Conservation (phyloP, 2,888 invertebrate genomes). For the Tholera decimalis region DNA sequence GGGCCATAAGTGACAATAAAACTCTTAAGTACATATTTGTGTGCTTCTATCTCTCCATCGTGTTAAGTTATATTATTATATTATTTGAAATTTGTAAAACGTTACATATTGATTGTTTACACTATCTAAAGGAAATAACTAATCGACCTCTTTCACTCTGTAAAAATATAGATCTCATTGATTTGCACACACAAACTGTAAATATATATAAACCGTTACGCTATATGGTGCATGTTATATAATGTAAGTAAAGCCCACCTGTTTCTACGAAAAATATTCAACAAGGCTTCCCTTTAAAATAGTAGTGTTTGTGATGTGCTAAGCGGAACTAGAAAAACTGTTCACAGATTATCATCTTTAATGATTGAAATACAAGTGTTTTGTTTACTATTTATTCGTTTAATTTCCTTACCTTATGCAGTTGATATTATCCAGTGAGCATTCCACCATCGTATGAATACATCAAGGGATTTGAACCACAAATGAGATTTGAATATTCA, state of each 20-base stretch:
- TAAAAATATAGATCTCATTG: background rate
- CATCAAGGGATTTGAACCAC: background rate
- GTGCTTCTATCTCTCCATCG: background rate
- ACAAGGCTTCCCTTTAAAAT: no score
- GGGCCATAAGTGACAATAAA: no score
- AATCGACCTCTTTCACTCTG: background rate
- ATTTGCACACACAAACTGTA: background rate
- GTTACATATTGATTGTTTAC: background rate
- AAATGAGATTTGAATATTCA: constrained; percentile 14
- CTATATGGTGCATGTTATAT: background rate
- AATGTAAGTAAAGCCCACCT: background rate
- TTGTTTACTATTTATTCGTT: background rate
- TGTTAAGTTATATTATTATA: no score
- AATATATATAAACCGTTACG: background rate
- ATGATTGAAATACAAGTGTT: constrained; percentile 19
- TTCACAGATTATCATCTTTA: background rate
- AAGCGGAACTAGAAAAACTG: background rate
- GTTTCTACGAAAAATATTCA: background rate
- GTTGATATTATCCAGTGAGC: background rate
- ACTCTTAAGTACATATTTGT: no score
- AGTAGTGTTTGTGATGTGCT: background rate
- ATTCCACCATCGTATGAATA: background rate
- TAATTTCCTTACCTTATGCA: constrained; percentile 2
- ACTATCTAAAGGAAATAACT: background rate
- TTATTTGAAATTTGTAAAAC: background rate